phyloP scores from a whole-genome alignment of 2,888 invertebrate species.

The Physocephala rufipes region DNA sequence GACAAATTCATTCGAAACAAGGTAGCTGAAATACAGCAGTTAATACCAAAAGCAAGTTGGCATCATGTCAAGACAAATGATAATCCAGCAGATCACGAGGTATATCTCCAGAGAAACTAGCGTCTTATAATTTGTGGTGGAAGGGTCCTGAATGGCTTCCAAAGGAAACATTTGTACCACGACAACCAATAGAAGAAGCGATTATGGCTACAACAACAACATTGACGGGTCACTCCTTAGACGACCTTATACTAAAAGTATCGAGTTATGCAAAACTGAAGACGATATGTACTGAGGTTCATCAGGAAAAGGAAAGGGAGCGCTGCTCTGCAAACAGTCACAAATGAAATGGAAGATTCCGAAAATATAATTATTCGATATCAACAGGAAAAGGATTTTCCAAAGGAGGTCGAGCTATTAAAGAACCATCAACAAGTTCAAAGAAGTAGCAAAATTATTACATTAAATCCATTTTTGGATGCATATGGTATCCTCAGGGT shows the following conservation, averaged over 20 bases:
- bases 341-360: slow-evolving; percentile 5
- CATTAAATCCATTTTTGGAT: slow-evolving; percentile 19
- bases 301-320: background rate
- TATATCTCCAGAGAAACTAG: slow-evolving; percentile 11
- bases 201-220: slow-evolving; percentile 11
- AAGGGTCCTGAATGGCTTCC: background rate
- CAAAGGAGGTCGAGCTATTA: background rate
- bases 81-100: background rate
- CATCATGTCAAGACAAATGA: background rate
- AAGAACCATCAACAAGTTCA: background rate
- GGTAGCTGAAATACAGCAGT: too few species aligned
- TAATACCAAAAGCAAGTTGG: too few species aligned
- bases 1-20: slow-evolving; percentile 33
- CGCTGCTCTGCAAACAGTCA: background rate
- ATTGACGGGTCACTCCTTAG: background rate
- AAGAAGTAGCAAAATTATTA: background rate
- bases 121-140: slow-evolving; percentile 1
- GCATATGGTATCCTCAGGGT: background rate
- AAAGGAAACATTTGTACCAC: background rate
- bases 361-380: background rate
- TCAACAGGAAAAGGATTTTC: slow-evolving; percentile 9
- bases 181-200: slow-evolving; percentile 2
- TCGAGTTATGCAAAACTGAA: slow-evolving; percentile 8
- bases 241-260: background rate
- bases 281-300: slow-evolving; percentile 1